Evolutionary conservation across 2,888 invertebrate species (phyloP), one percentile per base, ranked within the genome.

Genomic region (Mythimna pallens): DNA sequence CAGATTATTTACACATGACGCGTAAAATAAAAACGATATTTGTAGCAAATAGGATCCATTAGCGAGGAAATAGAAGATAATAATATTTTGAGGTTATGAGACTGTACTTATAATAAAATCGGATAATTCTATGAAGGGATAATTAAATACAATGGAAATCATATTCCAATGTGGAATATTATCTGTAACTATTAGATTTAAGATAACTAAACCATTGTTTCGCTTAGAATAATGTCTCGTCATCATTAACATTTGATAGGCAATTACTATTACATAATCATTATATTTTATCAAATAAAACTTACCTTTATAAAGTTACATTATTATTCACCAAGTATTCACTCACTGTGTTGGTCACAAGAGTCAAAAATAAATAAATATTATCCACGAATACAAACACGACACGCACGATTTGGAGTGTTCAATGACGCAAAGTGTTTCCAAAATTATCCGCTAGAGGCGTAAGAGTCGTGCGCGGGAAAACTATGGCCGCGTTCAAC

Each of bases 231-330:
- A 81, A 83, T 87, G 87, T 86, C 86, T 90, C 86, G 90, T 91
- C 89, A 91, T 87, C 87, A 89, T 70, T 78, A 80, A 50, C 76
- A 80, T 76, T 85, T 84, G 78, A 57, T 68, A 84, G 72, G 78
- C 70, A 73, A 85, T 87, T 87, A 85, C 80, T 87, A 88, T 95
- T 95, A 95, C 92, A 95, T 95, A 95, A 95, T 88, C 89, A 82
- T 73, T 76, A 73, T 78, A 74, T 86, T 72, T 76, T 78, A 79
- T 78, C 54, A 30, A 73, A 74, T 61, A 75, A 68, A 85, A 89
- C 94, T 94, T 92, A 95, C 95, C 95, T 92, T 89, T 65, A 82
- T 69, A 78, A 76, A 73, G 61, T 86, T 75, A 85, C 82, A 87
- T 86, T 83, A 84, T 80, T 84, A 84, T 79, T 70, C 77, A 82